These are phyloP conservation scores for Neopipo cinnamomea DNA, from an alignment of 2,113 vertebrate species.

Conservation along the genomic window DNA sequence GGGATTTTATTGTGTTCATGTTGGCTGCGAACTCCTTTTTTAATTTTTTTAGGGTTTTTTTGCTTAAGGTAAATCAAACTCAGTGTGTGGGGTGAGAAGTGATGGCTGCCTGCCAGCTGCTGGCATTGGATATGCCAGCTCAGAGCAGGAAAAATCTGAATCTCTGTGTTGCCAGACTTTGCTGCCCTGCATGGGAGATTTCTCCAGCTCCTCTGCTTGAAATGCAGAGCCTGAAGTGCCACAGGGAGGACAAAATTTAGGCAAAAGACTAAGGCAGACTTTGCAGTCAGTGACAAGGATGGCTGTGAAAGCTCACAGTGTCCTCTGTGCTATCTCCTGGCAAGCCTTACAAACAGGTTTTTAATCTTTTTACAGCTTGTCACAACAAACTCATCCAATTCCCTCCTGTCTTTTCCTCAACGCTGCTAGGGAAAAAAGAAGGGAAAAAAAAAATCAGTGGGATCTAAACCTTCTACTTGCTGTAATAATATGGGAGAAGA, in stretches of 20 bases:
- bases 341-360: not conserved
- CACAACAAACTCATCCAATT: not conserved
- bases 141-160: not conserved
- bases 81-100: fast-evolving
- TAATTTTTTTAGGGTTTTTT: not conserved
- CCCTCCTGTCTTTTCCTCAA: not conserved
- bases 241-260: not conserved
- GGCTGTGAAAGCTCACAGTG: not conserved
- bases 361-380: not conserved
- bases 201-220: not conserved
- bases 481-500: not conserved
- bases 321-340: not conserved
- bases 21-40: not conserved
- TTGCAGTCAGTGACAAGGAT: not conserved
- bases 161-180: not conserved
- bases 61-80: not conserved
- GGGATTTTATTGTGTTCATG: not conserved
- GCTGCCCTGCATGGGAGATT: fast-evolving
- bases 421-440: not conserved
- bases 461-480: not conserved
- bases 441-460: too few species aligned
- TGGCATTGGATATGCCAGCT: not conserved
- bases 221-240: not conserved
- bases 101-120: not conserved
- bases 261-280: not conserved